Evolutionary conservation across 1,140 invertebrate species (phyloP).

Genomic region (Episyrphus balteatus): DNA sequence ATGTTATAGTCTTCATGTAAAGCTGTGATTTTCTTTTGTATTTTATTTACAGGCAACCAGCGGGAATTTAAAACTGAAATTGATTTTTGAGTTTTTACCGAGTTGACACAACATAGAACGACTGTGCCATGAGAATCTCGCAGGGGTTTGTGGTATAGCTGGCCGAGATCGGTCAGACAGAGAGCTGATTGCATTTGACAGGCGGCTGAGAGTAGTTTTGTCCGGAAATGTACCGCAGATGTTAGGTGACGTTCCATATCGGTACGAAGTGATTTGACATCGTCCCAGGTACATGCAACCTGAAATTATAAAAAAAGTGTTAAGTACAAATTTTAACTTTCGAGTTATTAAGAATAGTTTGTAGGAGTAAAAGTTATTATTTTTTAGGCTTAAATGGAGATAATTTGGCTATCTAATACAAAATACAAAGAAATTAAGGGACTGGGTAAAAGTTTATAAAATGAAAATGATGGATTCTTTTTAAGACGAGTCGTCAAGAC

Average conservation of each 20-base stretch:
- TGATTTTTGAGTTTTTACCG: slow-evolving; percentile 70
- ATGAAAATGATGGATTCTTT: too few species aligned
- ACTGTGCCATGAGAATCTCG: slow-evolving; percentile 78
- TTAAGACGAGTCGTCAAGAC: too few species aligned
- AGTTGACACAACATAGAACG: slow-evolving; percentile 79
- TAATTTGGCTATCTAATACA: too few species aligned
- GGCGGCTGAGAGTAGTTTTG: slow-evolving; percentile 82
- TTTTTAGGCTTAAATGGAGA: neutral
- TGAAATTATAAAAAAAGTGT: slow-evolving; percentile 22
- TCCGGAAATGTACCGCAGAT: slow-evolving; percentile 80
- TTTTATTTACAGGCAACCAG: slow-evolving; percentile 76
- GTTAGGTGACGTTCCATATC: slow-evolving; percentile 90
- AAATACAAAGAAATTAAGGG: too few species aligned
- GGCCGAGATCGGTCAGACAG: slow-evolving; percentile 81
- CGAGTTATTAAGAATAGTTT: too few species aligned
- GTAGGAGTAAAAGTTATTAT: too few species aligned
- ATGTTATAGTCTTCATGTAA: slow-evolving; percentile 61
- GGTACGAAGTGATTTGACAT: slow-evolving; percentile 75
- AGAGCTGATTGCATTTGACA: slow-evolving; percentile 86
- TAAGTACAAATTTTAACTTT: too few species aligned
- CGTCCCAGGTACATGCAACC: slow-evolving; percentile 90
- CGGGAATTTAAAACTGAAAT: slow-evolving; percentile 77
- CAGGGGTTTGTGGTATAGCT: slow-evolving; percentile 83
- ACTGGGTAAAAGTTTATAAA: too few species aligned
- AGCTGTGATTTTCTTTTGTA: slow-evolving; percentile 44